Base-by-base conservation (phyloP, 1,140 invertebrate species). In the Drosophila athabasca region DNA sequence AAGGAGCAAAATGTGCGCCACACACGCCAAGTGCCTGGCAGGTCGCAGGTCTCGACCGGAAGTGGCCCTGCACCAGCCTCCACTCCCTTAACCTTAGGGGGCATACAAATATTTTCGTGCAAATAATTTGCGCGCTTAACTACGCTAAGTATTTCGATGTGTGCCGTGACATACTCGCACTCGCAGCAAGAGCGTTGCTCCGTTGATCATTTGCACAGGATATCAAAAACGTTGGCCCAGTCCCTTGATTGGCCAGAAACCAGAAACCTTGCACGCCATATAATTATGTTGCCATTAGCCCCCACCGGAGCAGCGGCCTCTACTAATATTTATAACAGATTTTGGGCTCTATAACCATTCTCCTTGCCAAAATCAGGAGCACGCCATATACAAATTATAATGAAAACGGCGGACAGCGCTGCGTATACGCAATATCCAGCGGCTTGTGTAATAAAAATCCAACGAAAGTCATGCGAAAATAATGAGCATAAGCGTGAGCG, bases 81-180 rank as follows among this genome's bases (percentile, higher is more conserved):
- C 4, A 5, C 61, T 53, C 60, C 66, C 60, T 31, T 53, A 68
- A 62, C 75, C 44, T 60, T 39, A 41, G 19, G 26, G 64, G 67
- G 17, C 65, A 58, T 22, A 87, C 52, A 78, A 83, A 89, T 89
- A 88, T 88, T 89, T 88, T 88, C 84, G 83, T 88, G 83, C 76
- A 88, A 88, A 88, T 88, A 88, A 88, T 83, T 88, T 88, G 84
- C 79, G 72, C 74, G 84, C 79, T 77, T 88, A 88, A 83, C 79
- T 77, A 79, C 76, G 75, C 58, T 70, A 76, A 72, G 52, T 79
- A 88, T 88, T 83, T 68, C 59, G 66, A 72, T 79, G 73, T 62
- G 78, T 83, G 76, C 76, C 84, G 79, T 79, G 79, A 61, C 64
- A 84, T 78, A 77, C 43, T 50, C 49, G 24, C 45, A 43, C 43